phyloP scores from a whole-genome alignment of 53 echinoderm and acorn worm species.

The Echinometra lucunter region DNA sequence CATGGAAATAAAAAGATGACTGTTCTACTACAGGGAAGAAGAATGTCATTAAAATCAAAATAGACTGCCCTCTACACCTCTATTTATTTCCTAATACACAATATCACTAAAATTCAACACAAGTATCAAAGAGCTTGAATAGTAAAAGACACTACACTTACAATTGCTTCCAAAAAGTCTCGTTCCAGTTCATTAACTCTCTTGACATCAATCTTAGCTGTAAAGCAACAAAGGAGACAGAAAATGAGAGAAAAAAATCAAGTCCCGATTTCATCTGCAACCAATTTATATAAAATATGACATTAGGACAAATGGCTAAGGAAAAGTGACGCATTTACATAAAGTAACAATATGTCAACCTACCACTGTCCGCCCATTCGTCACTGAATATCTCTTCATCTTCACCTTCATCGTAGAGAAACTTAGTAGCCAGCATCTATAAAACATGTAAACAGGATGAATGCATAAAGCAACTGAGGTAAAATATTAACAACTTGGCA shows the following conservation, averaged over 20 bases:
- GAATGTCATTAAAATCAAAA: not conserved
- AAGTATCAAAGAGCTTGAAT: not conserved
- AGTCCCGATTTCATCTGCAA: no score
- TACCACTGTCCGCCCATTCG: conserved; percentile 97
- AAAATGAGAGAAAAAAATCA: not conserved
- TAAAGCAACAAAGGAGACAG: conserved; percentile 6
- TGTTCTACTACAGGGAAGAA: not conserved
- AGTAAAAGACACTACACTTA: conserved; percentile 62
- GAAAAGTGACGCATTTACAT: no score
- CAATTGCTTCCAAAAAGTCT: conserved; percentile 89
- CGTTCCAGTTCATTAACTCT: conserved; percentile 89
- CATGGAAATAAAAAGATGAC: no score
- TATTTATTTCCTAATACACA: not conserved
- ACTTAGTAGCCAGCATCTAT: conserved; percentile 98
- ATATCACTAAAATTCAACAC: not conserved
- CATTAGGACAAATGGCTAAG: no score
- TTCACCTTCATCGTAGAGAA: conserved; percentile 97
- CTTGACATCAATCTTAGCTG: conserved; percentile 88
- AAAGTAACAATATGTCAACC: not conserved
- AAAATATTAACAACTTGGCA: no score
- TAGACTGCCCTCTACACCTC: not conserved
- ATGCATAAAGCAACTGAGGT: not conserved
- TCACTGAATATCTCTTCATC: conserved; percentile 97
- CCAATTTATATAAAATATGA: no score
- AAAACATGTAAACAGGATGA: not conserved